phyloP scores from a whole-genome alignment of 2,797 vertebrate species.

The Coluber constrictor region DNA sequence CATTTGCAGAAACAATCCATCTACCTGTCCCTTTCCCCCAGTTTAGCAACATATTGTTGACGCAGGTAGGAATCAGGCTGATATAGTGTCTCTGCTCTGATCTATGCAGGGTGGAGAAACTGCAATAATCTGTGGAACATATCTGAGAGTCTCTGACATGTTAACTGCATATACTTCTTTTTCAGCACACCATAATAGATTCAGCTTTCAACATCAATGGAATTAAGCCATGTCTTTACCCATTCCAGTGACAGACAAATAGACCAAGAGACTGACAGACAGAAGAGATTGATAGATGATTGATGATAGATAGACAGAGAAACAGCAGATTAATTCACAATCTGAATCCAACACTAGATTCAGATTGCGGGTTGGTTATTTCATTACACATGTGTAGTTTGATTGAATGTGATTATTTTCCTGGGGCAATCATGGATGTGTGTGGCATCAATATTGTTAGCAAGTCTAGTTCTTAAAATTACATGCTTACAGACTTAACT shows the following conservation, averaged over 20 bases:
- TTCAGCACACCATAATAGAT: not conserved
- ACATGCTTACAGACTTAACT: not conserved
- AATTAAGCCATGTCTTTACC: not conserved
- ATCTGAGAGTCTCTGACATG: not conserved
- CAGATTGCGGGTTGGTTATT: not conserved
- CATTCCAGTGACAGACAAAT: not conserved
- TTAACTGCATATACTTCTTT: not conserved
- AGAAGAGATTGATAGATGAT: not conserved
- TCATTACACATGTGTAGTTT: not conserved
- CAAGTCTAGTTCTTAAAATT: not conserved
- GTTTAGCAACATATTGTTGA: not conserved
- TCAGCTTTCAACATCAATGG: not conserved
- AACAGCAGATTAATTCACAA: not conserved
- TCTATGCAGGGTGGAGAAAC: not conserved
- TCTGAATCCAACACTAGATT: not conserved
- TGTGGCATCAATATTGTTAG: not conserved
- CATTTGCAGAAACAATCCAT: not conserved
- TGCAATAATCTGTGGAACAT: not conserved
- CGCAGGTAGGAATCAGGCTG: not conserved
- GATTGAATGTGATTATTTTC: not conserved
- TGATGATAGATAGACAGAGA: not conserved
- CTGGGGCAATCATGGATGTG: not conserved
- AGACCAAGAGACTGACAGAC: not conserved
- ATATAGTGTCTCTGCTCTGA: not conserved
- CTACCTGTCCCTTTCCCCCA: not conserved